Evolutionary conservation across 1,140 invertebrate genomes (phyloP).

Genomic region (Antheraea pernyi): DNA sequence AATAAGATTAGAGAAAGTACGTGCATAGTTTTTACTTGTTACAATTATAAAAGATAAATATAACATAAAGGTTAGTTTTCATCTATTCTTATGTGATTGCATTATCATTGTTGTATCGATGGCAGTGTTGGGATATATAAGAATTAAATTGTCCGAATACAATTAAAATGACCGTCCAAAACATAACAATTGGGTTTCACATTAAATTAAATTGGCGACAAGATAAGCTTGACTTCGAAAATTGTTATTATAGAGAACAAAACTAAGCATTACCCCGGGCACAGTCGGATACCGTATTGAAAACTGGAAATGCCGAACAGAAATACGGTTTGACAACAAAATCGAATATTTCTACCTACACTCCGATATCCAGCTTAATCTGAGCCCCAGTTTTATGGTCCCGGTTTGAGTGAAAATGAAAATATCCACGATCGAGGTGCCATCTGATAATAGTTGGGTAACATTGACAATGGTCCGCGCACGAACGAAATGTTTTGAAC

Average conservation of each 20-base stretch:
- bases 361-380: constrained; percentile 3
- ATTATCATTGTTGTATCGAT: no score
- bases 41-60: no score
- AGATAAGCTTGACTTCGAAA: constrained; percentile 6
- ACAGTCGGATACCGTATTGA: constrained; percentile 1
- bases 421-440: neutral
- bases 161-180: neutral
- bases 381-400: neutral
- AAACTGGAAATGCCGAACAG: neutral
- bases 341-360: constrained; percentile 15
- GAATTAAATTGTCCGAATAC: neutral
- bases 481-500: constrained; percentile 12
- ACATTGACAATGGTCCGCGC: constrained; percentile 10
- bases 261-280: neutral
- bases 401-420: neutral
- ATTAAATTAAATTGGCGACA: neutral
- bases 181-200: neutral
- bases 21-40: no score
- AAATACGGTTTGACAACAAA: constrained; percentile 9
- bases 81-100: no score
- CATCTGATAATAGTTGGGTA: constrained; percentile 3
- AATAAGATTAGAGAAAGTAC: no score
- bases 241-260: constrained; percentile 9
- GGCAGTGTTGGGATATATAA: no score
- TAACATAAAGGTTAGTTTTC: no score